Conservation (phyloP, 2,113 vertebrate genomes). For the Hippocampus zosterae region DNA sequence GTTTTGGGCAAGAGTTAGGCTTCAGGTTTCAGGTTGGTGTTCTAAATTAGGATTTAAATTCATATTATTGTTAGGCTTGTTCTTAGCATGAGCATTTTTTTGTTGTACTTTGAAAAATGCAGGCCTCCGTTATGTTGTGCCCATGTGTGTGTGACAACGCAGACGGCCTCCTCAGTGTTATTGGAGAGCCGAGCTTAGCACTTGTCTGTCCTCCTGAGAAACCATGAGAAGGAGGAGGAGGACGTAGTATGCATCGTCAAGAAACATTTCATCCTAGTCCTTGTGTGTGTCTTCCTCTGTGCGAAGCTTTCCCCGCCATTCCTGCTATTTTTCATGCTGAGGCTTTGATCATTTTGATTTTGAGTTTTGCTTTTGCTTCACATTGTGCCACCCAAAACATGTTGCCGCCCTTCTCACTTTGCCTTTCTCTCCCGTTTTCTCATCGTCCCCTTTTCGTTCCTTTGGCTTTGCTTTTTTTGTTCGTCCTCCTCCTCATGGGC, state of each 20-base stretch:
- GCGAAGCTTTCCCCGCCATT: background rate
- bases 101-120: no score
- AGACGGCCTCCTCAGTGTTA: background rate
- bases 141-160: background rate
- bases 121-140: no score
- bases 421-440: conserved; percentile 53
- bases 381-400: conserved; percentile 4
- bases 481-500: conserved; percentile 48
- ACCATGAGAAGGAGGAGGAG: background rate
- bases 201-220: background rate
- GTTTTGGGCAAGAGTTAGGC: background rate
- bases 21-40: background rate
- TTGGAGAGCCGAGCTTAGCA: background rate
- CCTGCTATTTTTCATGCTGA: background rate
- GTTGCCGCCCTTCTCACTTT: conserved; percentile 56
- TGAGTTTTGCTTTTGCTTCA: background rate
- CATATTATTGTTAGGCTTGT: background rate
- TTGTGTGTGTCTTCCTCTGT: background rate
- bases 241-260: background rate
- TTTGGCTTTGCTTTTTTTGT: conserved; percentile 56
- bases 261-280: no score
- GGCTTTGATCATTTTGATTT: background rate
- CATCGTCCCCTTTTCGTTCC: conserved; percentile 40
- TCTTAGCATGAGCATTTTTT: no score
- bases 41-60: background rate